Base-by-base conservation (phyloP, 1,140 invertebrate species). In the Pachypsylla venusta region DNA sequence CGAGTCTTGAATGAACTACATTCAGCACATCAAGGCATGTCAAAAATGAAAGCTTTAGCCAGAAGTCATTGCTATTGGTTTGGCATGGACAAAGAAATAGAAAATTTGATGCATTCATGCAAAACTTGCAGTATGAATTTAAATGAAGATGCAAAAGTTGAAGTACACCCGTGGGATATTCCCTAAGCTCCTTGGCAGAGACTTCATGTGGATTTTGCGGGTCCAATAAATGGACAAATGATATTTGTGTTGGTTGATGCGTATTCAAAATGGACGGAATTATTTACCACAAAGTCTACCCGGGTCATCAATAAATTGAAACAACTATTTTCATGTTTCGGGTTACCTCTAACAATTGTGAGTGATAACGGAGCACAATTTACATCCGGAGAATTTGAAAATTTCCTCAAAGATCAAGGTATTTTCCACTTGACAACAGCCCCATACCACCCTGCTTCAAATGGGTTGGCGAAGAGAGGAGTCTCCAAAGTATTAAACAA, bases 1-100 rank as follows among this genome's bases (percentile, higher is more conserved):
- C 28, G 63, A 56, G 63, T 76, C 7, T 58, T 76, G 3, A 56
- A 71, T 26, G 65, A 70, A 56, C 60, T 78, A n/a, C 76, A 79
- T 66, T 53, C 59, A 7, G 69, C 66, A 25, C 76, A 78, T 63
- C 64, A 69, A 20, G 77, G 77, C 4, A 73, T 77, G 1, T 64
- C 69, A 14, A 70, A 70, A 61, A 79, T 76, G 67, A 80, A 80
- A 64, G 61, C 68, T 16, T 55, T 76, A 10, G 77, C 76, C 2
- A 60, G 75, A 39, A 66, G 65, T 30, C 72, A 75, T 61, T 67
- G 76, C 7, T 79, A 70, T 63, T 80, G 76, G 74, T 71, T 68
- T n/a, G 64, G 66, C 2, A 70, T 79, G 1, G 71, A 77, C 53
- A 62, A 64, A n/a, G 72, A 77, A 4, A 70, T 74, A 4, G 70